Conservation (phyloP, 2,888 invertebrate species). For the Caenorhabditis zanzibari region DNA sequence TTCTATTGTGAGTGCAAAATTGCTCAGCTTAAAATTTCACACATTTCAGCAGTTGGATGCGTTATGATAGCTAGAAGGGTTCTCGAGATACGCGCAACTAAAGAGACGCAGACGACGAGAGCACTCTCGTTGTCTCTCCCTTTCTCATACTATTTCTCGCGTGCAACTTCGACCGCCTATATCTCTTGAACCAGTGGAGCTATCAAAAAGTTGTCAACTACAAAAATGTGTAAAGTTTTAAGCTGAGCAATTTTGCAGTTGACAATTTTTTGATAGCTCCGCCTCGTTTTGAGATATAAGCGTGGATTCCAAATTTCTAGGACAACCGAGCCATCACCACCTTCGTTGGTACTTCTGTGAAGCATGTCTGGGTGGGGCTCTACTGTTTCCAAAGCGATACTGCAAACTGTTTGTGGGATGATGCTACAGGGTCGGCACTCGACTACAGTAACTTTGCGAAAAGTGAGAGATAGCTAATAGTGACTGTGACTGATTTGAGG, state of each 20-base stretch:
- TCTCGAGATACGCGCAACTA: too few species aligned
- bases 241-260: not conserved
- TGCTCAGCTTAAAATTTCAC: too few species aligned
- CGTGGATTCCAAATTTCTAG: not conserved
- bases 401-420: conserved; percentile 15
- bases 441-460: conserved; percentile 19
- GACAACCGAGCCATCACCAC: conserved; percentile 19
- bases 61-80: too few species aligned
- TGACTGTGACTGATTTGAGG: not conserved
- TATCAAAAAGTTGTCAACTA: not conserved
- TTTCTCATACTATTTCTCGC: too few species aligned
- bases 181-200: not conserved
- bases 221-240: not conserved
- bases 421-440: not conserved
- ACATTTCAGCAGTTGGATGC: too few species aligned
- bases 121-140: too few species aligned
- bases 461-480: not conserved
- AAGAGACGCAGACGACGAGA: too few species aligned
- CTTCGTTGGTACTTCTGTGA: conserved; percentile 2
- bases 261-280: not conserved
- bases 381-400: conserved; percentile 14
- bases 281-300: not conserved
- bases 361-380: conserved; percentile 9
- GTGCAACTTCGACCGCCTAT: not conserved
- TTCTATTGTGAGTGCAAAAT: conserved; percentile 9